Evolutionary conservation across 2,797 vertebrate species (phyloP).

Genomic region (Apodemus agrarius): DNA sequence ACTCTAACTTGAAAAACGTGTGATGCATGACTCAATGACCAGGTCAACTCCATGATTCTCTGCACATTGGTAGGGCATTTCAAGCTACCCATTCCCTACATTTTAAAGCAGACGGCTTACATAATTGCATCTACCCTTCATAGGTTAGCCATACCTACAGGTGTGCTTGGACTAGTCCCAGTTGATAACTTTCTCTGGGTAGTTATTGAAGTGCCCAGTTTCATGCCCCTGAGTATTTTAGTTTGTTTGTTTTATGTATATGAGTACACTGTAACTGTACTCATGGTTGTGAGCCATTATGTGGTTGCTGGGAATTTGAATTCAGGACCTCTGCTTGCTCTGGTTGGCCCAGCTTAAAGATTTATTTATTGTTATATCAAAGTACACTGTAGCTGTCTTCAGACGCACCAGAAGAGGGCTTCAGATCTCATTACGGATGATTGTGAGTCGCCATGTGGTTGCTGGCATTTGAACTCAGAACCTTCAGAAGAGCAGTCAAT

Average conservation of each 20-base stretch:
- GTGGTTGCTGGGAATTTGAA: too few species aligned
- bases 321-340: too few species aligned
- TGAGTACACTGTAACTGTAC: too few species aligned
- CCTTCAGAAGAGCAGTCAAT: too few species aligned
- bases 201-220: background rate
- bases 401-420: too few species aligned
- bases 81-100: background rate
- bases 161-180: background rate
- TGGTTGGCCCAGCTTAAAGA: too few species aligned
- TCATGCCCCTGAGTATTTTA: background rate
- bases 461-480: too few species aligned
- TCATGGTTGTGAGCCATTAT: too few species aligned
- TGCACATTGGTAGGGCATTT: background rate
- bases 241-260: background rate
- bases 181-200: background rate
- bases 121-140: background rate
- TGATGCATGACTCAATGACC: background rate
- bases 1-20: background rate
- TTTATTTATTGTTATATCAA: too few species aligned
- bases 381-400: too few species aligned
- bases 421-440: too few species aligned
- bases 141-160: background rate
- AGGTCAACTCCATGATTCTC: background rate
- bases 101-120: slow-evolving; percentile 23
- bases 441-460: too few species aligned